Evolutionary conservation across 2,113 vertebrate genomes (phyloP), one percentile per base, ranked within the genome.

Genomic region (Candoia aspera): DNA sequence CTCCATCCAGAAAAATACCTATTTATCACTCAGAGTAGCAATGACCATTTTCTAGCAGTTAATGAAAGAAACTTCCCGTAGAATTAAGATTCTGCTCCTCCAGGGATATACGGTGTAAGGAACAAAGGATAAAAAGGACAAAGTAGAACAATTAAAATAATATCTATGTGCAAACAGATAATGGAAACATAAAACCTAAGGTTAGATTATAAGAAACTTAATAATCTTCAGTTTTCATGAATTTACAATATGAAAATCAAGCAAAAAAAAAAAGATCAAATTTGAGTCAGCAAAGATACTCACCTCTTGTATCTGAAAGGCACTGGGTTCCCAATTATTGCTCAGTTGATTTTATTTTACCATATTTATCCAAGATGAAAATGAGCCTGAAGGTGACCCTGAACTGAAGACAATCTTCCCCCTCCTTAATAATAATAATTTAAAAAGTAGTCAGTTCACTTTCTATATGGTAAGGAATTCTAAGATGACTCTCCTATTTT

Each of bases 101-200:
- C 64, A 91, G 86, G 91, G 94, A n/a, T 17, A 53, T 83, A 92
- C n/a, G n/a, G n/a, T n/a, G n/a, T 89, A 94, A 94, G 90, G 92
- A 94, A 49, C 68, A 91, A 95, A 94, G 91, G 84, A 96, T 91
- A 86, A 94, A 93, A 90, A 88, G 91, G 95, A 88, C 90, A 93
- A 91, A 94, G 91, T 33, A 92, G 94, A 94, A 26, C 92, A 93
- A 94, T 55, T 92, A 86, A 57, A 33, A 92, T 37, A 85, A 93
- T 90, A 89, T 91, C 90, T 57, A n/a, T 93, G 90, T 93, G 23
- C 29, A 84, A 92, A 64, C 6, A 92, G 79, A 95, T 93, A 93
- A 92, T 0, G 0, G 68, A 88, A 37, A 0, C 23, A 91, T 86
- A 91, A 68, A 88, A 94, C 92, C 26, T 84, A 13, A 42, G 89